Percentiles rank a stretch among this genome's conserved stretches.
Conservation (phyloP, 2,888 invertebrate species). For the Glyphotaelius pellucidus region DNA sequence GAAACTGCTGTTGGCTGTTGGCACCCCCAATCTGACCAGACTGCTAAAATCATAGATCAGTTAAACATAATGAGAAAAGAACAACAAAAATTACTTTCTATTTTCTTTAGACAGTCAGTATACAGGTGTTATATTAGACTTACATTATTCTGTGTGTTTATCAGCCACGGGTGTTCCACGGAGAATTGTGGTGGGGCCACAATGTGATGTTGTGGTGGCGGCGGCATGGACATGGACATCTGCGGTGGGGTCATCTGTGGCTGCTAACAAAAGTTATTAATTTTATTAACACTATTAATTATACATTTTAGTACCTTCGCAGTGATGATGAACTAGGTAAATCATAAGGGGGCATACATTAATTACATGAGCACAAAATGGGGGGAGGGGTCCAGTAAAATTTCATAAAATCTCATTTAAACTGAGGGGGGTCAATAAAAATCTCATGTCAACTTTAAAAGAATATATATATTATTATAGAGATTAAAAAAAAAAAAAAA, state of each 20-base stretch:
- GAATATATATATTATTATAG: too few species aligned
- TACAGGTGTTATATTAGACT: neutral
- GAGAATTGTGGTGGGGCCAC: slow-evolving; percentile 36
- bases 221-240: slow-evolving; percentile 48
- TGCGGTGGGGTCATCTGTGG: slow-evolving; percentile 41
- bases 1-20: slow-evolving; percentile 27
- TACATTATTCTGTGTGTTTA: slow-evolving; percentile 40
- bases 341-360: too few species aligned
- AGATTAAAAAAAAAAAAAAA: too few species aligned
- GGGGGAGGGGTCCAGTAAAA: too few species aligned
- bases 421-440: too few species aligned
- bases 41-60: neutral
- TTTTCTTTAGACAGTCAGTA: neutral
- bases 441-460: too few species aligned
- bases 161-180: slow-evolving; percentile 30
- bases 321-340: neutral
- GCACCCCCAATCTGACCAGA: slow-evolving; percentile 5
- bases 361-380: too few species aligned
- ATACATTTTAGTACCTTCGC: neutral
- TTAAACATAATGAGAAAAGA: neutral
- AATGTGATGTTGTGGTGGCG: slow-evolving; percentile 40
- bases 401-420: too few species aligned
- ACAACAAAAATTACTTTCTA: neutral
- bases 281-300: neutral
- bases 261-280: slow-evolving; percentile 11